Percentiles rank a stretch among this genome's conserved stretches.
These are phyloP conservation scores for Drosophila trapezifrons DNA, from an alignment of 1,140 invertebrate genomes.

Conservation along the genomic window DNA sequence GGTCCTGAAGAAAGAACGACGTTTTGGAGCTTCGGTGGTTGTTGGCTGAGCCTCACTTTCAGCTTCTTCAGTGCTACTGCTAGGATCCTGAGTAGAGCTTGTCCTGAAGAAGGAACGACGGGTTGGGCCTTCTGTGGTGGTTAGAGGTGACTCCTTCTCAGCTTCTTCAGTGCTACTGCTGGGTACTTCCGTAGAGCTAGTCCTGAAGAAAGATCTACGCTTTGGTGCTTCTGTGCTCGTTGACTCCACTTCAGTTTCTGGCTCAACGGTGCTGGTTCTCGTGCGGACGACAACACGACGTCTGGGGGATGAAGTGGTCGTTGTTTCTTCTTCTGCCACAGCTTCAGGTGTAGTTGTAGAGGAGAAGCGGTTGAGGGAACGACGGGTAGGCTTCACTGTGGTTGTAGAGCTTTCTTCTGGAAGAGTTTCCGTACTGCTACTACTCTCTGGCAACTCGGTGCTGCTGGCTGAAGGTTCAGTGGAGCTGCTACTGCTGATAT, in stretches of 20 bases:
- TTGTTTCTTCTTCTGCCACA: constrained; percentile 9
- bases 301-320: neutral
- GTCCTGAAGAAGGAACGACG: constrained; percentile 5
- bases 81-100: neutral
- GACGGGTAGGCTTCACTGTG: constrained; percentile 8
- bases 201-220: constrained; percentile 10
- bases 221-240: constrained; percentile 9
- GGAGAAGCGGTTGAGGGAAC: neutral
- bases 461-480: constrained; percentile 17
- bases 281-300: constrained; percentile 21
- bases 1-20: constrained; percentile 8
- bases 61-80: neutral
- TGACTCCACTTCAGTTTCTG: neutral
- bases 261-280: constrained; percentile 14
- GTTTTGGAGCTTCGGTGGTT: constrained; percentile 12
- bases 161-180: constrained; percentile 1
- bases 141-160: neutral
- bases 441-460: constrained; percentile 3
- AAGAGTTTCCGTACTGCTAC: neutral
- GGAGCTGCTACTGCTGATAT: constrained; percentile 2
- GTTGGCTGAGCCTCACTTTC: neutral
- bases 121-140: constrained; percentile 4
- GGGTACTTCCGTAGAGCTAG: constrained; percentile 1
- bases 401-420: constrained; percentile 4
- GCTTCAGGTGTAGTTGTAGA: constrained; percentile 8